phyloP scores from a whole-genome alignment of 2,113 vertebrate genomes.

The Perca flavescens region DNA sequence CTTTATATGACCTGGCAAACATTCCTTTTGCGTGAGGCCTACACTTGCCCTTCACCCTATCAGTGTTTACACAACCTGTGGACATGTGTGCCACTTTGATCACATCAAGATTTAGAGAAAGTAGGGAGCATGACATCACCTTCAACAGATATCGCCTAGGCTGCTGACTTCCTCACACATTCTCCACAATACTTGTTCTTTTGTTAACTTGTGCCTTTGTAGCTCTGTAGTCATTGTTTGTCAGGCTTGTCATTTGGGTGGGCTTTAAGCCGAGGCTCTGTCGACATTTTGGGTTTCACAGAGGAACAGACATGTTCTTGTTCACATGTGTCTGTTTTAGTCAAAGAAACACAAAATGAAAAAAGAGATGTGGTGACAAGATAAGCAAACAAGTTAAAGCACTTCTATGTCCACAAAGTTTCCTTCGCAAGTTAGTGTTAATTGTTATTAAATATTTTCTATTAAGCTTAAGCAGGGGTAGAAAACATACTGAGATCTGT shows the following conservation, averaged over 20 bases:
- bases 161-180: background rate
- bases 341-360: background rate
- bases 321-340: background rate
- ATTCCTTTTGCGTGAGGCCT: background rate
- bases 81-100: background rate
- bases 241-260: constrained; percentile 2
- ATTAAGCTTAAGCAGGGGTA: too few relatives aligned
- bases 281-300: background rate
- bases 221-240: background rate
- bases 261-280: background rate
- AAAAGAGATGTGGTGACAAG: background rate
- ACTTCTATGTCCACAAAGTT: too few relatives aligned
- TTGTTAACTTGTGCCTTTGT: constrained; percentile 48
- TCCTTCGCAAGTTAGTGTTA: too few relatives aligned
- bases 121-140: constrained; percentile 44
- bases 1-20: background rate
- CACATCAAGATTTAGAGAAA: background rate
- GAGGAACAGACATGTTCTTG: background rate
- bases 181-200: constrained; percentile 19
- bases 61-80: background rate
- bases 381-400: background rate
- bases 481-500: too few relatives aligned
- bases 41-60: background rate
- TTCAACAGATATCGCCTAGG: constrained; percentile 13
- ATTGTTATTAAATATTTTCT: too few relatives aligned